Conservation (phyloP, 2,888 invertebrate species). For the Flabesymbios commensalis region DNA sequence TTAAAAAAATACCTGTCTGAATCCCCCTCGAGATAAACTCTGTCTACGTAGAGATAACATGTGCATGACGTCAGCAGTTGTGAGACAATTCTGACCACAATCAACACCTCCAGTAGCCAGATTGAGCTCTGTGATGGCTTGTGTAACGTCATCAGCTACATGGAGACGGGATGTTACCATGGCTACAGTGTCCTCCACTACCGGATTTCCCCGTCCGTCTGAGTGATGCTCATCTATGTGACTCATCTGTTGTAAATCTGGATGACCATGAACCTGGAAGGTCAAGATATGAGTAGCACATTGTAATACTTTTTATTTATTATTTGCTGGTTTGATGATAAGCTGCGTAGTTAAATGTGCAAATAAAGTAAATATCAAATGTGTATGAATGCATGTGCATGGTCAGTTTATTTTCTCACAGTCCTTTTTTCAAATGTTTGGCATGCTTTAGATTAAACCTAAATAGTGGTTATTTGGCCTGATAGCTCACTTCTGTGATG, state of each 20-base stretch:
- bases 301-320: too few relatives aligned
- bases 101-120: slow-evolving; percentile 4
- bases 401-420: too few relatives aligned
- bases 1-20: background rate
- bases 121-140: slow-evolving; percentile 29
- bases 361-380: too few relatives aligned
- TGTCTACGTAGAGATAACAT: background rate
- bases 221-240: slow-evolving; percentile 27
- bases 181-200: slow-evolving; percentile 43
- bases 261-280: slow-evolving; percentile 44
- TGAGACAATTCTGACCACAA: background rate
- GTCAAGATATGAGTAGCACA: too few relatives aligned
- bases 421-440: too few relatives aligned
- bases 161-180: slow-evolving; percentile 40
- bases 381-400: too few relatives aligned
- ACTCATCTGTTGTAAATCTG: slow-evolving; percentile 40
- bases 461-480: too few relatives aligned
- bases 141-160: slow-evolving; percentile 42
- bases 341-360: too few relatives aligned
- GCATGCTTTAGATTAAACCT: too few relatives aligned
- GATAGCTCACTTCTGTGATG: slow-evolving; percentile 51
- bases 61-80: background rate
- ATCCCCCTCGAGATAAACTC: background rate
- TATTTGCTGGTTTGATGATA: too few relatives aligned
- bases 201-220: slow-evolving; percentile 35